These are phyloP conservation scores for Drosophila sp. DNA, from an alignment of 1,140 invertebrate genomes.

Conservation along the genomic window DNA sequence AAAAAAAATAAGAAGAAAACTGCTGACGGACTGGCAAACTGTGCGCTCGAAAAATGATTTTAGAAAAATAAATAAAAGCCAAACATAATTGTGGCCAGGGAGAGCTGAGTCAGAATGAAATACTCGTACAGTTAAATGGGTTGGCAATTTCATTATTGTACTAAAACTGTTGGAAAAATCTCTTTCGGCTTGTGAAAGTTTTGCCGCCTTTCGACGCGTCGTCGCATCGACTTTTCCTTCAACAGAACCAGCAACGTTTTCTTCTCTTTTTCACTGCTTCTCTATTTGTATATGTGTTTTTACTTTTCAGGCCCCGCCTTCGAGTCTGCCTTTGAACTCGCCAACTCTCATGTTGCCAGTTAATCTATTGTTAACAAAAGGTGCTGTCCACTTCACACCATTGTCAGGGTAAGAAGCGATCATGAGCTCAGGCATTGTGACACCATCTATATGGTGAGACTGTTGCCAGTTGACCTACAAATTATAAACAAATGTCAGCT, in stretches of 20 bases:
- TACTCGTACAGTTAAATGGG: conserved; percentile 47
- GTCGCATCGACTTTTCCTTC: conserved; percentile 32
- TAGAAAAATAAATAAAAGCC: conserved; percentile 2
- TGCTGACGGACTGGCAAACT: conserved; percentile 37
- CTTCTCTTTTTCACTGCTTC: conserved; percentile 5
- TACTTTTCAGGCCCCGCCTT: conserved; percentile 6
- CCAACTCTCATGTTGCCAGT: conserved; percentile 10
- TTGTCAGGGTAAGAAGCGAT: conserved; percentile 33
- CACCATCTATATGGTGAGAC: conserved; percentile 22
- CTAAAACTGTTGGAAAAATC: conserved; percentile 45
- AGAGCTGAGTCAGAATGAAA: conserved; percentile 16
- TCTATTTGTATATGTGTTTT: no score
- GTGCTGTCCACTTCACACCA: conserved; percentile 45
- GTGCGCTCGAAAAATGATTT: conserved; percentile 29
- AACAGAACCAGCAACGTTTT: conserved; percentile 29
- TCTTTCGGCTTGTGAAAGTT: conserved; percentile 51
- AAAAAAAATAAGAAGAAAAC: conserved; percentile 15
- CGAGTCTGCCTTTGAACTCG: neutral
- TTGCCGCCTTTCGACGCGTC: conserved; percentile 23
- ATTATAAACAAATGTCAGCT: conserved; percentile 38
- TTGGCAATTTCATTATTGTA: conserved; percentile 40
- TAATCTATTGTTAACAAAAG: conserved; percentile 52
- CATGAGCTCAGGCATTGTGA: conserved; percentile 24
- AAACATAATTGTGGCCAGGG: conserved; percentile 12
- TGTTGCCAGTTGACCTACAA: conserved; percentile 45